phyloP scores from a whole-genome alignment of 2,888 invertebrate genomes.

The Plagodis pulveraria region DNA sequence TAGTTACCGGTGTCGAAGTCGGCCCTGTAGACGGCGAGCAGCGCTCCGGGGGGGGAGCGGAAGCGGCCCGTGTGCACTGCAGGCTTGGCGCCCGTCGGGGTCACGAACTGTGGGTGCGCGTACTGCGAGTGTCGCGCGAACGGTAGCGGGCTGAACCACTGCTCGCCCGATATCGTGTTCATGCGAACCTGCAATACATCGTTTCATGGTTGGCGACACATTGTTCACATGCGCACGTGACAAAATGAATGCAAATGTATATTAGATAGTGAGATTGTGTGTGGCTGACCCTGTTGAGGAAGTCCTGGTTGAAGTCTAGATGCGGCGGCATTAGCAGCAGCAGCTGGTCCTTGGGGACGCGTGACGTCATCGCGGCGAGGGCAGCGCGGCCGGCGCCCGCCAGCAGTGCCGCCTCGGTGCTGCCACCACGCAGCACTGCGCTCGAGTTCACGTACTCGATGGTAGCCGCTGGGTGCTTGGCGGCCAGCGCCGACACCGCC shows the following conservation, averaged over 20 bases:
- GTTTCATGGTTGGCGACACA: too few species aligned
- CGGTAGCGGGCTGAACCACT: constrained; percentile 96
- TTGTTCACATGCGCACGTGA: too few species aligned
- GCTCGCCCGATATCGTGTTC: constrained; percentile 95
- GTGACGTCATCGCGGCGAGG: constrained; percentile 84
- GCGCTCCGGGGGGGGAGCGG: constrained; percentile 86
- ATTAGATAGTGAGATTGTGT: neutral
- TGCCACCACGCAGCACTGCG: constrained; percentile 25
- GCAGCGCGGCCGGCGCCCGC: constrained; percentile 11
- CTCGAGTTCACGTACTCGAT: constrained; percentile 19
- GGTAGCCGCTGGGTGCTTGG: constrained; percentile 18
- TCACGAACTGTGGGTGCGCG: constrained; percentile 85
- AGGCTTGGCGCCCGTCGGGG: constrained; percentile 80
- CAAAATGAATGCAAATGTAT: too few species aligned
- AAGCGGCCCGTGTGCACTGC: constrained; percentile 81
- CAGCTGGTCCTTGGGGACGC: constrained; percentile 67
- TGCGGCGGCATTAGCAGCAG: constrained; percentile 88
- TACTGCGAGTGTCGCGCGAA: constrained; percentile 95
- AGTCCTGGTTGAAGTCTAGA: constrained; percentile 91
- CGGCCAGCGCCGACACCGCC: constrained; percentile 8
- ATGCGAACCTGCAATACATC: constrained; percentile 89
- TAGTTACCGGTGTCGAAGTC: constrained; percentile 51
- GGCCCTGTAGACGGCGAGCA: constrained; percentile 89
- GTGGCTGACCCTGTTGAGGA: constrained; percentile 91
- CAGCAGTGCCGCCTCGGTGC: constrained; percentile 16